These are phyloP conservation scores for Hanleya hanleyi DNA, from an alignment of 2,888 invertebrate species.

Conservation along the genomic window DNA sequence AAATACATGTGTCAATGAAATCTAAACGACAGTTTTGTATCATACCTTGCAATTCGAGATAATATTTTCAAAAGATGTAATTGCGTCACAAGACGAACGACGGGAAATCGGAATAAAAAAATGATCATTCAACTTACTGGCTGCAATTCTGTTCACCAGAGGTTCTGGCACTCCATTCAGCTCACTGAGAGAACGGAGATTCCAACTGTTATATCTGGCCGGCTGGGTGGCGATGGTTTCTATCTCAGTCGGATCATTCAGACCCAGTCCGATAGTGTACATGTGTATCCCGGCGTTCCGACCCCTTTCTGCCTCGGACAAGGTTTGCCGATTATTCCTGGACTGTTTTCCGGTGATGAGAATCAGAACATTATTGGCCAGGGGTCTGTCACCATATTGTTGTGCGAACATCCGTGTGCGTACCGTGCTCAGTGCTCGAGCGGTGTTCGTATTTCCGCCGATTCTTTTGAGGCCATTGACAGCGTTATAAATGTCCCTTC, in stretches of 20 bases:
- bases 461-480: background rate
- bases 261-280: background rate
- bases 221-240: background rate
- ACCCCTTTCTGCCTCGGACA: background rate
- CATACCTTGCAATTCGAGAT: too few species aligned
- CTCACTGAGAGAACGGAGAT: background rate
- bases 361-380: slow-evolving; percentile 54
- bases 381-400: slow-evolving; percentile 52
- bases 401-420: slow-evolving; percentile 49
- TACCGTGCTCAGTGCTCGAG: background rate
- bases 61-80: too few species aligned
- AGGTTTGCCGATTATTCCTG: background rate
- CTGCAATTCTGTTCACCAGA: background rate
- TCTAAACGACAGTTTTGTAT: too few species aligned
- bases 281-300: background rate
- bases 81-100: too few species aligned
- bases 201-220: background rate
- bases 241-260: background rate
- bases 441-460: background rate
- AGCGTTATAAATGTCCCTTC: background rate
- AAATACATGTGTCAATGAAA: too few species aligned
- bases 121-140: background rate
- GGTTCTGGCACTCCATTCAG: background rate
- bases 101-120: too few species aligned
- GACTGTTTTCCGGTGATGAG: slow-evolving; percentile 50